A percentile compares a stretch with the other conserved stretches of the same genome.
Evolutionary conservation across 1,140 invertebrate species (phyloP).

Genomic region (Gonatopus flavifemur): DNA sequence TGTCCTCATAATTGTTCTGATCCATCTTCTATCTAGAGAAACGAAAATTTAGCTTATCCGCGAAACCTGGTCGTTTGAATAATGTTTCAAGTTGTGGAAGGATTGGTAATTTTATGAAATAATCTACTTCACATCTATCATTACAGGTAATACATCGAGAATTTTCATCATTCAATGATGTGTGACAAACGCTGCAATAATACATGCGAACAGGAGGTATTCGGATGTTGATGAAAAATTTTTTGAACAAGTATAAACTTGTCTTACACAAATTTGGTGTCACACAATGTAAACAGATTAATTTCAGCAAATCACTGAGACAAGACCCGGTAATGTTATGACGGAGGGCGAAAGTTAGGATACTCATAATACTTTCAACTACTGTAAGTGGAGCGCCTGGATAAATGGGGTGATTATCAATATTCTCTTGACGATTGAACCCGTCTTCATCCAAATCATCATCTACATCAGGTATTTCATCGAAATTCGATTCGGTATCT

Average conservation of each 20-base stretch:
- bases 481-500: too few species aligned
- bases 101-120: not conserved
- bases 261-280: not conserved
- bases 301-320: not conserved
- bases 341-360: not conserved
- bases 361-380: not conserved
- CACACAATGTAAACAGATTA: not conserved
- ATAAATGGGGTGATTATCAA: too few species aligned
- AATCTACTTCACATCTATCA: not conserved
- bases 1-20: conserved; percentile 6
- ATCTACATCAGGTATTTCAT: too few species aligned
- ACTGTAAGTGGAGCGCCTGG: conserved; percentile 1
- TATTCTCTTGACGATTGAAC: too few species aligned
- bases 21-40: not conserved
- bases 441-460: too few species aligned
- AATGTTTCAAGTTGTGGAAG: not conserved
- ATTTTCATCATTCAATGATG: not conserved
- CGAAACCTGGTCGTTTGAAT: not conserved
- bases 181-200: not conserved
- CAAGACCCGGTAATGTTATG: not conserved
- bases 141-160: not conserved
- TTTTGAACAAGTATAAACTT: not conserved
- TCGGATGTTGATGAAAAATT: not conserved
- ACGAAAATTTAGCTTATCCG: not conserved
- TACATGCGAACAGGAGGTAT: not conserved